Evolutionary conservation across 2,888 invertebrate genomes (phyloP).

Genomic region (Pegoplata infirma): DNA sequence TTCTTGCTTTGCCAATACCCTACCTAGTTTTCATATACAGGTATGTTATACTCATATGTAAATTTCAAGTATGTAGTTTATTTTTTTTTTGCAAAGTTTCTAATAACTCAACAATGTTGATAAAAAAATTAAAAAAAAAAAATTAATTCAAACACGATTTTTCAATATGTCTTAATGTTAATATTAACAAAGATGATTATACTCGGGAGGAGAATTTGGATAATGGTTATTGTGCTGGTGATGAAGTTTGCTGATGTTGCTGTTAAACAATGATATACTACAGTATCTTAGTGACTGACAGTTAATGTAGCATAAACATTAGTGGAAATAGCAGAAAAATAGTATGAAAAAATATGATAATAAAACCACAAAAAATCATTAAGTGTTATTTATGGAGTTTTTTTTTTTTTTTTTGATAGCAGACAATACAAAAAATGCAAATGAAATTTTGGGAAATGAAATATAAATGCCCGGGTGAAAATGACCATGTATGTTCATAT

Average conservation of each 20-base stretch:
- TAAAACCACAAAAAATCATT: slow-evolving; percentile 51
- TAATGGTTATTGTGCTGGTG: slow-evolving; percentile 10
- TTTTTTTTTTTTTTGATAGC: too few relatives aligned
- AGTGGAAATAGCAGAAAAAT: slow-evolving; percentile 11
- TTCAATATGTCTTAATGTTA: slow-evolving; percentile 55
- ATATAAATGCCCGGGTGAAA: neutral
- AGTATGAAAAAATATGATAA: slow-evolving; percentile 32
- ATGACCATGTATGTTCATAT: too few relatives aligned
- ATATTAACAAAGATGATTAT: slow-evolving; percentile 55
- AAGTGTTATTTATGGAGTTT: slow-evolving; percentile 52
- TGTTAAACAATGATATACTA: slow-evolving; percentile 34
- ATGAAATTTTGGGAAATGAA: neutral
- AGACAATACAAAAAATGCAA: neutral
- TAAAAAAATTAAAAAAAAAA: neutral
- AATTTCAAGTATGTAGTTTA: neutral
- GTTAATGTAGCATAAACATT: slow-evolving; percentile 61
- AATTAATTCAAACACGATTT: slow-evolving; percentile 37
- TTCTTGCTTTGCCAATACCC: slow-evolving; percentile 44
- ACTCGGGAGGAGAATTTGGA: slow-evolving; percentile 10
- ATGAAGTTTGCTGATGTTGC: slow-evolving; percentile 31
- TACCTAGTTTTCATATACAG: slow-evolving; percentile 39
- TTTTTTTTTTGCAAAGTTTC: neutral
- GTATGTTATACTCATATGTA: slow-evolving; percentile 48
- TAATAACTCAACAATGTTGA: neutral
- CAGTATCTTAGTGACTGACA: slow-evolving; percentile 48